A percentile compares a stretch with the other conserved stretches of the same genome.
phyloP scores from a whole-genome alignment of 2,797 vertebrate genomes.

The Danio albolineatus region DNA sequence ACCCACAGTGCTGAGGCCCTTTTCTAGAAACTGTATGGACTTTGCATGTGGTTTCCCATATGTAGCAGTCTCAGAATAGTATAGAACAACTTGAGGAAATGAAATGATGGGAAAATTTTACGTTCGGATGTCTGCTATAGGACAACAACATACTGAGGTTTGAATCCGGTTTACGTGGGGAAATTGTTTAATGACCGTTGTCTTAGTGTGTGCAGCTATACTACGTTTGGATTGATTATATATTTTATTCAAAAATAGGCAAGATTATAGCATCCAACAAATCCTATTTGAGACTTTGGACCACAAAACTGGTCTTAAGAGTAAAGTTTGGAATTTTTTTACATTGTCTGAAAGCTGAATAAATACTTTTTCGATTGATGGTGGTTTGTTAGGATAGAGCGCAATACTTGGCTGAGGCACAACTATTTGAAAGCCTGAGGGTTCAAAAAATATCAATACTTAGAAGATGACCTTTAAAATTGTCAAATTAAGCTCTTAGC shows the following conservation, averaged over 20 bases:
- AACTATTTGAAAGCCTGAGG: too few relatives aligned
- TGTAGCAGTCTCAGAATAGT: conserved; percentile 21
- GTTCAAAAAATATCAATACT: too few relatives aligned
- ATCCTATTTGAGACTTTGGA: background rate
- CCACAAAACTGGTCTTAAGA: too few relatives aligned
- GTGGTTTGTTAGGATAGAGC: too few relatives aligned
- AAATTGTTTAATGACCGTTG: background rate
- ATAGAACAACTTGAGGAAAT: conserved; percentile 19
- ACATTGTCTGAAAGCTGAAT: too few relatives aligned
- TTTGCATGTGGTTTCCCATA: conserved; percentile 30
- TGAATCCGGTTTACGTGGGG: background rate
- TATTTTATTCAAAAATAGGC: background rate
- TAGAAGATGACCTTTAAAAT: too few relatives aligned
- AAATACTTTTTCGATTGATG: too few relatives aligned
- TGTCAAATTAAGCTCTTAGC: too few relatives aligned
- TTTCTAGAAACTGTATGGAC: conserved; percentile 46
- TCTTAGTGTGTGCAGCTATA: too few relatives aligned
- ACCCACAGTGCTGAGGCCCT: conserved; percentile 48
- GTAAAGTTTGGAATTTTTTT: too few relatives aligned
- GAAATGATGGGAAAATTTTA: conserved; percentile 14
- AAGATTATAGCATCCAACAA: background rate
- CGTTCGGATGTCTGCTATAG: conserved; percentile 3
- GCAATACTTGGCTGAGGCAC: too few relatives aligned
- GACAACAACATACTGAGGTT: background rate
- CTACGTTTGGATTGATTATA: too few relatives aligned